Percentiles rank a stretch among this genome's conserved stretches.
Conservation (phyloP, 2,797 vertebrate species). For the Alectoris magna region DNA sequence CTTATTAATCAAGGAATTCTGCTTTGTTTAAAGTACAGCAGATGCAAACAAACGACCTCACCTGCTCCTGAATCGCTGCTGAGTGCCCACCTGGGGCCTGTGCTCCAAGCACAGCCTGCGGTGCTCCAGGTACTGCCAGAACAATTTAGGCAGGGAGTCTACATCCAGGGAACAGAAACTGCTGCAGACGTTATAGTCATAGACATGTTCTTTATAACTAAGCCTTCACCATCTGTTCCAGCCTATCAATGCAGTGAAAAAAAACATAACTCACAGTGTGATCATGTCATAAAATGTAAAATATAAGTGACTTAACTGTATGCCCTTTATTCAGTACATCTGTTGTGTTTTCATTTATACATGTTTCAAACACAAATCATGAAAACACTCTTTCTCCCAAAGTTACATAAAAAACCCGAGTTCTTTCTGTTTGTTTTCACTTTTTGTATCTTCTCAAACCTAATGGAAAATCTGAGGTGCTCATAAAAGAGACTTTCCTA, state of each 20-base stretch:
- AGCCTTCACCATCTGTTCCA: slow-evolving; percentile 52
- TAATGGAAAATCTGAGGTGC: neutral
- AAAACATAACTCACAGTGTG: slow-evolving; percentile 48
- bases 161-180: neutral
- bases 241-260: slow-evolving; percentile 37
- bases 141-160: neutral
- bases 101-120: neutral
- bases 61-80: neutral
- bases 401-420: neutral
- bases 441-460: neutral
- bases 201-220: slow-evolving; percentile 1
- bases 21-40: neutral
- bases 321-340: neutral
- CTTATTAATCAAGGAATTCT: neutral
- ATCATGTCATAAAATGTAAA: slow-evolving; percentile 40
- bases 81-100: neutral
- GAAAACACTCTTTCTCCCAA: neutral
- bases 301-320: slow-evolving; percentile 38
- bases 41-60: neutral
- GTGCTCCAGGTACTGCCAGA: neutral
- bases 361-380: neutral
- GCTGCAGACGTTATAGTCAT: slow-evolving; percentile 14
- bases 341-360: neutral
- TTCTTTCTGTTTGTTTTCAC: neutral
- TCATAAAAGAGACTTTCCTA: neutral